phyloP scores from a whole-genome alignment of 2,113 vertebrate species.

The Apistogramma diplotaenia region DNA sequence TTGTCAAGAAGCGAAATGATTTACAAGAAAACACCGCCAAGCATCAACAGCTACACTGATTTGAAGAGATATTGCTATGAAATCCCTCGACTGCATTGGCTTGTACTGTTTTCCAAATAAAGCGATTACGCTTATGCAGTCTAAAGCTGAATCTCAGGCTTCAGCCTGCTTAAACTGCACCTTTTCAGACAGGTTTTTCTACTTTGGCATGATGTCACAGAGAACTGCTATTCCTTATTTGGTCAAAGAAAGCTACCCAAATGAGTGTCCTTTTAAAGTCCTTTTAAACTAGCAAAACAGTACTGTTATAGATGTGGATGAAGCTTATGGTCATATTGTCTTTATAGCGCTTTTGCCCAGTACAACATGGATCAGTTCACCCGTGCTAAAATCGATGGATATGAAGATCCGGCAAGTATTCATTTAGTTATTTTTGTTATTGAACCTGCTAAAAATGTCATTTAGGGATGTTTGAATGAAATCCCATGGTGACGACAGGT shows the following conservation, averaged over 20 bases:
- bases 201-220: background rate
- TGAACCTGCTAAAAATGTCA: background rate
- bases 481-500: background rate
- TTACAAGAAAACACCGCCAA: background rate
- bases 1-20: background rate
- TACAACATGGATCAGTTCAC: conserved; percentile 99
- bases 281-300: background rate
- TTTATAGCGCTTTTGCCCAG: conserved; percentile 87
- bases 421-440: background rate
- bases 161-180: background rate
- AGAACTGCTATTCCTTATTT: conserved; percentile 57
- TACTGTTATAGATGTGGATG: background rate
- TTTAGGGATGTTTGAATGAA: background rate
- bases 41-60: background rate
- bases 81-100: background rate
- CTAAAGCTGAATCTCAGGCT: background rate
- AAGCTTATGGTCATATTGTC: background rate
- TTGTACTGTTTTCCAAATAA: background rate
- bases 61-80: conserved; percentile 2
- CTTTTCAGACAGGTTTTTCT: background rate
- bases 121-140: background rate
- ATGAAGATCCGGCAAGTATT: conserved; percentile 85
- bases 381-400: conserved; percentile 88
- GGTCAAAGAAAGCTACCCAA: background rate
- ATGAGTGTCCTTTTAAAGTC: background rate